Evolutionary conservation across 1,140 invertebrate species (phyloP).

Genomic region (Battus philenor): DNA sequence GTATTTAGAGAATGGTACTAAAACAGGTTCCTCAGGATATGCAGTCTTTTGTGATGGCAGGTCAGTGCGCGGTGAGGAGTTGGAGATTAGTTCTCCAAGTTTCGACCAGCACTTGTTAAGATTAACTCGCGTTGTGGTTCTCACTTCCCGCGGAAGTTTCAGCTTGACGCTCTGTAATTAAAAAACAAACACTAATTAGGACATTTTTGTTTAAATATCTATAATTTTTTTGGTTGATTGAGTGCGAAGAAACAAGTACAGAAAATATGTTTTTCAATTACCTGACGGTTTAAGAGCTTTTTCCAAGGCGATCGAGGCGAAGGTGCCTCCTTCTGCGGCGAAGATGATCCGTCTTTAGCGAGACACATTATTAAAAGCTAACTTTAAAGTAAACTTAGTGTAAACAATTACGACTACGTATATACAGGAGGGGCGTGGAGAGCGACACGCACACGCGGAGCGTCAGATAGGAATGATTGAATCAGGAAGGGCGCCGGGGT

Average conservation of each 20-base stretch:
- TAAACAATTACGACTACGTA: constrained; percentile 45
- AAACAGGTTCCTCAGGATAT: constrained; percentile 50
- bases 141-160: constrained; percentile 70
- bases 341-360: constrained; percentile 57
- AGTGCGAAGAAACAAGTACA: no score
- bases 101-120: constrained; percentile 78
- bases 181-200: constrained; percentile 28
- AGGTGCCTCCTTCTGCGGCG: constrained; percentile 53
- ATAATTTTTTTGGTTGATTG: no score
- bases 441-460: constrained; percentile 57
- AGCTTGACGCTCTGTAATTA: constrained; percentile 71
- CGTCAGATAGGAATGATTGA: constrained; percentile 62
- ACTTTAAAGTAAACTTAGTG: constrained; percentile 24
- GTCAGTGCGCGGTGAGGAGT: constrained; percentile 58
- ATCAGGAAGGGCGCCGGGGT: constrained; percentile 54
- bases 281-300: constrained; percentile 68
- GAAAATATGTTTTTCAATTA: constrained; percentile 26
- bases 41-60: constrained; percentile 67
- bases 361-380: constrained; percentile 62
- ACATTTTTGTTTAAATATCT: constrained; percentile 5
- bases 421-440: constrained; percentile 38
- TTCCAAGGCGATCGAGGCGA: constrained; percentile 68
- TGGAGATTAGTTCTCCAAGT: constrained; percentile 74
- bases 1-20: constrained; percentile 57
- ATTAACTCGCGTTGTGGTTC: constrained; percentile 73